Evolutionary conservation across 2,888 invertebrate species (phyloP).

Genomic region (Phoenoteleia sp.): DNA sequence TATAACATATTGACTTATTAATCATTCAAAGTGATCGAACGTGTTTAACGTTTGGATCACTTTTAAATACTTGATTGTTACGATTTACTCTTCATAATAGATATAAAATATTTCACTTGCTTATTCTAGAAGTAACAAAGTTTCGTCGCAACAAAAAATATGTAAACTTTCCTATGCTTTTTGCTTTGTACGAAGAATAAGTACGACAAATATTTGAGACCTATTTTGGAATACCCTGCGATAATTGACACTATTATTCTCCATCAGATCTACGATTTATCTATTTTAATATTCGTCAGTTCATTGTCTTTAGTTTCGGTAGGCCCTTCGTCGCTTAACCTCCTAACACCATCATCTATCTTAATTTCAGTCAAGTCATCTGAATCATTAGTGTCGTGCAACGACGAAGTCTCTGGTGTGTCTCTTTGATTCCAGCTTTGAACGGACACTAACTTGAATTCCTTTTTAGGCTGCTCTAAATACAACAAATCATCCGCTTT

Average conservation of each 20-base stretch:
- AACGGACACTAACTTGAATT: neutral
- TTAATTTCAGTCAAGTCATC: slow-evolving; percentile 48
- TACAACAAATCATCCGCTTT: slow-evolving; percentile 17
- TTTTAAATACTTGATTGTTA: too few species aligned
- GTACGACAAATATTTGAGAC: neutral
- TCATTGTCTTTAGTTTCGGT: slow-evolving; percentile 14
- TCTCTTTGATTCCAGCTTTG: slow-evolving; percentile 48
- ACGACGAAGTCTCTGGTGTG: slow-evolving; percentile 15
- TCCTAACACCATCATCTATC: slow-evolving; percentile 6
- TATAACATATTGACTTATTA: too few species aligned
- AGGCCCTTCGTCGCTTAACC: neutral
- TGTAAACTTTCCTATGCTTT: too few species aligned
- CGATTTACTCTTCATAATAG: too few species aligned
- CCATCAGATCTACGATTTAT: slow-evolving; percentile 52
- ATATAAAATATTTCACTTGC: too few species aligned
- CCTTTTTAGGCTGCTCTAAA: slow-evolving; percentile 15
- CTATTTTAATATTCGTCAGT: neutral
- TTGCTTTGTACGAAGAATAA: too few species aligned
- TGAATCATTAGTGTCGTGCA: neutral
- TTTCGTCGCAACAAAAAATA: too few species aligned
- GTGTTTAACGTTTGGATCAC: too few species aligned
- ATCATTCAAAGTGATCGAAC: too few species aligned
- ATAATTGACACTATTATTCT: neutral
- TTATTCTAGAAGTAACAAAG: too few species aligned
- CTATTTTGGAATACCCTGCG: neutral